Evolutionary conservation across 2,797 vertebrate genomes (phyloP), one percentile per base, ranked within the genome.

Genomic region (Pipistrellus nathusii): DNA sequence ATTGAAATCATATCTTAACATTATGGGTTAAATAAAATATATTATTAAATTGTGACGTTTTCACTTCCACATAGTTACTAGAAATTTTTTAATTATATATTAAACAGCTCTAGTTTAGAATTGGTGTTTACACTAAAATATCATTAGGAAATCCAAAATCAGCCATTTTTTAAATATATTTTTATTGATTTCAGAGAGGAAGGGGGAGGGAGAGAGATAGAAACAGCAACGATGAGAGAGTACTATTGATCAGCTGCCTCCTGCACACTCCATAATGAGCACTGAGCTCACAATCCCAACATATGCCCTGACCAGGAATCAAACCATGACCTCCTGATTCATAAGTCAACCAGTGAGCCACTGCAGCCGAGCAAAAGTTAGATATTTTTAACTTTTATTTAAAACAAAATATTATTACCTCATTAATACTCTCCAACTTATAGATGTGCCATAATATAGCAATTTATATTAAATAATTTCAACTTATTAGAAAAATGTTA

Each of bases 111-210:
- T 69, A 12, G 53, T 90, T 95, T 82, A 78, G 64, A 90, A 85
- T 62, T 93, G 30, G 46, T 85, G 11, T 82, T 91, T 81, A 59
- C 80, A 32, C 6, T 84, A 77, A 93, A 95, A 66, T 73, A 85
- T 38, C 38, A 59, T 69, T 55, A 59, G 69, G 20, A 95, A 51
- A 87, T 71, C 18, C 12, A 88, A 90, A 89, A 57, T 62, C 71
- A 92, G 10, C 30, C 85, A 25, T 20, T 88, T 30, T 95, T 84
- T 2, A 6, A 57, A 59, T 59, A 59, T 59, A 59, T 59, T 59
- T 59, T 59, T 59, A 59, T 13, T 59, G 25, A 59, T 59, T 59
- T 27, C 57, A 59, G 11, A 59, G 57, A 27, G 25, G 5, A 27
- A 59, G 0, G 25, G 57, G 3, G 20, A 8, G 53, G 20, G 57